These are phyloP conservation scores for Gopherus evgoodei DNA, from an alignment of 2,113 vertebrate species.

Conservation along the genomic window DNA sequence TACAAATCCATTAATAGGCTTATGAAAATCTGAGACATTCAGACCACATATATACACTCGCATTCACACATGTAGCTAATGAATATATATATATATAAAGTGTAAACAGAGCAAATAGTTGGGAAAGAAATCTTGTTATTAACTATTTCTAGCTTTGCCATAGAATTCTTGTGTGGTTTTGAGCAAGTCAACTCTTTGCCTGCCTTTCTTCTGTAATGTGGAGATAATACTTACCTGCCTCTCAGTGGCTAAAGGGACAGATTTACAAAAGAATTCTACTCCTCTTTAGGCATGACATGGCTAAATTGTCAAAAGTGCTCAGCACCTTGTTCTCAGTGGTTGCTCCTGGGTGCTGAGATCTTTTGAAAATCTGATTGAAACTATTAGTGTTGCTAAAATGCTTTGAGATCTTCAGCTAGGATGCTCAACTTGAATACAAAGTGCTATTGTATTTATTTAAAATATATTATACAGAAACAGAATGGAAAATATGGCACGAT, in stretches of 20 bases:
- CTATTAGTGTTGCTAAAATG: background rate
- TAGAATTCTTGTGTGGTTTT: background rate
- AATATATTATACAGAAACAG: background rate
- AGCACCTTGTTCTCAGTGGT: background rate
- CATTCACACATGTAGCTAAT: background rate
- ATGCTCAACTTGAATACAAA: background rate
- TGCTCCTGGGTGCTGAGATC: background rate
- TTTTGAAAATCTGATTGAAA: background rate
- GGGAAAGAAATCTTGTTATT: background rate
- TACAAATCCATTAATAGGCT: background rate
- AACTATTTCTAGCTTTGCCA: background rate
- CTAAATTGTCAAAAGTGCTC: background rate
- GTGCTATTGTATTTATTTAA: background rate
- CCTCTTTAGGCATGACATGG: background rate
- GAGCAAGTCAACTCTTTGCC: accelerated
- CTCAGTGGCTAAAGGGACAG: background rate
- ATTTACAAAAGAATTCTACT: background rate
- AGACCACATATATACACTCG: background rate
- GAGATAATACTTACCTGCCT: accelerated
- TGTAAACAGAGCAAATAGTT: background rate
- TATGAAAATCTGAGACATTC: background rate
- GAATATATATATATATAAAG: background rate
- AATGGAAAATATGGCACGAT: background rate
- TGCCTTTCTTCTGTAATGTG: background rate
- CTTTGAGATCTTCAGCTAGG: background rate